Evolutionary conservation across 2,113 vertebrate species (phyloP).

Genomic region (Tonatia bakeri): DNA sequence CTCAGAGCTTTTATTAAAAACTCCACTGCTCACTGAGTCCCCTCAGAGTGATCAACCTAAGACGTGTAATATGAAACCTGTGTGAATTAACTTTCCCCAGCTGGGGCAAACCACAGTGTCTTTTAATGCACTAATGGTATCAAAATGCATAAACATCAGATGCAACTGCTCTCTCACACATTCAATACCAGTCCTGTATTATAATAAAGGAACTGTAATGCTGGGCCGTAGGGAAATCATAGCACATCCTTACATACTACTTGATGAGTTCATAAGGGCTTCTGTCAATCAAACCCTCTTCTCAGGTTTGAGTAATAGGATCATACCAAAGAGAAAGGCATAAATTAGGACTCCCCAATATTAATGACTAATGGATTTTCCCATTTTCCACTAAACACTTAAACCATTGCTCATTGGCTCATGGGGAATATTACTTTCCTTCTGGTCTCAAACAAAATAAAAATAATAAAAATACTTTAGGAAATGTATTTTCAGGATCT

Average conservation of each 20-base stretch:
- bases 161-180: not conserved
- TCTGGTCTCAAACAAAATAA: constrained; percentile 34
- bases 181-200: not conserved
- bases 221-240: not conserved
- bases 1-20: constrained; percentile 36
- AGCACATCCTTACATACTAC: not conserved
- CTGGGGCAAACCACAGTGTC: not conserved
- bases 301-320: constrained; percentile 25
- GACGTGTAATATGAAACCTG: constrained; percentile 43
- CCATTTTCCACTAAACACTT: constrained; percentile 44
- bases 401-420: constrained; percentile 28
- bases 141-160: constrained; percentile 45
- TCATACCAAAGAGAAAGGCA: constrained; percentile 29
- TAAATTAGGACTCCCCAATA: constrained; percentile 5
- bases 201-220: constrained; percentile 15
- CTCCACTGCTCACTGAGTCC: not conserved
- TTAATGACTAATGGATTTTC: constrained; percentile 54
- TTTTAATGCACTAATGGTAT: constrained; percentile 32
- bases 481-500: constrained; percentile 35
- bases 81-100: constrained; percentile 38
- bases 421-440: constrained; percentile 41
- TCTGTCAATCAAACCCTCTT: not conserved
- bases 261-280: not conserved
- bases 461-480: constrained; percentile 56
- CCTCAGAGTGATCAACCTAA: not conserved